Conservation (phyloP, 2,797 vertebrate genomes). For the Nyctibius grandis region DNA sequence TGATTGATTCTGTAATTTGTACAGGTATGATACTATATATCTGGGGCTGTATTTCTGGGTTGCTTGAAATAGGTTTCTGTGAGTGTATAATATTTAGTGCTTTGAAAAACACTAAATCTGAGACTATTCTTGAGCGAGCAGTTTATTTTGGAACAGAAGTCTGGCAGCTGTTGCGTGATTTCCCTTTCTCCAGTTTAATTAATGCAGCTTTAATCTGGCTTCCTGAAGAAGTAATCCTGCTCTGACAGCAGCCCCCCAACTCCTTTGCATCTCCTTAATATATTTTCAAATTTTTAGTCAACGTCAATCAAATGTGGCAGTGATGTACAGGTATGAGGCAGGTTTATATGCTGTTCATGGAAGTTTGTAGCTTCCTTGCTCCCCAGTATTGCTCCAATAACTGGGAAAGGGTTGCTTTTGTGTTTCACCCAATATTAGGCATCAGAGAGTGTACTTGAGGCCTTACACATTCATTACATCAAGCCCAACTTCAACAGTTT, state of each 20-base stretch:
- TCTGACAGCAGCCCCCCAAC: neutral
- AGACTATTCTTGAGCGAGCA: neutral
- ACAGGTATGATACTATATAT: neutral
- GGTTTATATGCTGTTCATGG: neutral
- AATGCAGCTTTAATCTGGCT: neutral
- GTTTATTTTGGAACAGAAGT: neutral
- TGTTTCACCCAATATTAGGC: neutral
- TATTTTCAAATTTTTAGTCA: too few relatives aligned
- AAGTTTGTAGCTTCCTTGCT: neutral
- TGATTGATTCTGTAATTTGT: too few relatives aligned
- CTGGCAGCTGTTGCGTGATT: rapidly evolving
- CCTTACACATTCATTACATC: too few relatives aligned
- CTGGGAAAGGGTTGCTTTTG: neutral
- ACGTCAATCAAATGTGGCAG: neutral
- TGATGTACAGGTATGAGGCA: too few relatives aligned
- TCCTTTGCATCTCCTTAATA: neutral
- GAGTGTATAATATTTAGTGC: neutral
- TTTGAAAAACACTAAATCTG: neutral
- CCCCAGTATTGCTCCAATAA: neutral
- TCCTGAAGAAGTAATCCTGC: neutral
- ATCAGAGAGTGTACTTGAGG: neutral
- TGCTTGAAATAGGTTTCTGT: neutral
- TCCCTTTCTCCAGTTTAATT: neutral
- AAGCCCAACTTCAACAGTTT: neutral
- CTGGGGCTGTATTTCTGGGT: neutral